Percentiles rank a stretch among this genome's conserved stretches.
These are phyloP conservation scores for Pogonocherus hispidulus DNA, from an alignment of 2,888 invertebrate genomes.

Conservation along the genomic window DNA sequence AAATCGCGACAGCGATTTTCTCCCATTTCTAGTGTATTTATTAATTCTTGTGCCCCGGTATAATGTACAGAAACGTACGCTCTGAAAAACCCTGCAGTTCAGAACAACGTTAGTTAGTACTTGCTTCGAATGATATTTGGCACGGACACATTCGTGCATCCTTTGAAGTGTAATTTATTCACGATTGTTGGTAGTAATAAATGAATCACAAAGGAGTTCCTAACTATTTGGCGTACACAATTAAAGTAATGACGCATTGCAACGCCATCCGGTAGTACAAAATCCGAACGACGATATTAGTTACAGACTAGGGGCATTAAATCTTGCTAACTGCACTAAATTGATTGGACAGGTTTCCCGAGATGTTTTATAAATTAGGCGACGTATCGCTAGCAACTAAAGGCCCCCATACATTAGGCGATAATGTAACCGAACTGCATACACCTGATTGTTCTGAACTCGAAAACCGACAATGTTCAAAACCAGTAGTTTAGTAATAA, in stretches of 20 bases:
- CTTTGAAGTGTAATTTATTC: conserved; percentile 42
- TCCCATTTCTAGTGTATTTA: too few relatives aligned
- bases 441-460: too few relatives aligned
- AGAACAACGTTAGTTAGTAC: too few relatives aligned
- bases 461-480: too few relatives aligned
- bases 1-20: too few relatives aligned
- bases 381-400: background rate
- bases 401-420: too few relatives aligned
- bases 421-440: too few relatives aligned
- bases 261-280: conserved; percentile 22
- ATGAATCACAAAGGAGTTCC: conserved; percentile 37
- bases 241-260: conserved; percentile 18
- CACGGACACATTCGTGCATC: conserved; percentile 18
- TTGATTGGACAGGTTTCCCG: conserved; percentile 14
- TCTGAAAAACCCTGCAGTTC: background rate
- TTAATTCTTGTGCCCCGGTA: too few relatives aligned
- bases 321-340: conserved; percentile 21
- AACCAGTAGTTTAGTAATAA: too few relatives aligned
- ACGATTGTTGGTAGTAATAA: conserved; percentile 31
- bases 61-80: too few relatives aligned
- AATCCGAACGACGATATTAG: conserved; percentile 22
- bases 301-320: conserved; percentile 11
- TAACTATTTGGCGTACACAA: conserved; percentile 26
- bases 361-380: conserved; percentile 1
- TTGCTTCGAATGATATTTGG: conserved; percentile 16